Evolutionary conservation across 2,888 invertebrate genomes (phyloP).

Genomic region (Harmothoe impar): DNA sequence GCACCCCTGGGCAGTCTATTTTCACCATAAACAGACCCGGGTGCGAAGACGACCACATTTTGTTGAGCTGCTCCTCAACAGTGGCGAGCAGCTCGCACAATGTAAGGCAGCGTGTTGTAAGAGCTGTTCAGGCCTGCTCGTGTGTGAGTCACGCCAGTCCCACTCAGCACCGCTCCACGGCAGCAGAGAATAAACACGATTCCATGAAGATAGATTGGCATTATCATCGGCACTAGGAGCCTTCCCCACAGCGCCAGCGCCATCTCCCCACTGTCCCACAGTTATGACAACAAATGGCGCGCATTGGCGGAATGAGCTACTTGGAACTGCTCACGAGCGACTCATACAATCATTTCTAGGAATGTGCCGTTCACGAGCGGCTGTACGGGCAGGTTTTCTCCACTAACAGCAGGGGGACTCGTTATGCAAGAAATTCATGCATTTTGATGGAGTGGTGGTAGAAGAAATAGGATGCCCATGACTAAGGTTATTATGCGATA

Average conservation of each 20-base stretch:
- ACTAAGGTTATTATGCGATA: not conserved
- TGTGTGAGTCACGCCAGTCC: slow-evolving; percentile 51
- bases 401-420: not conserved
- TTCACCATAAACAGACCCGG: slow-evolving; percentile 44
- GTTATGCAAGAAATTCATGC: not conserved
- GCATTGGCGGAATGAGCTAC: not conserved
- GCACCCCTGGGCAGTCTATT: slow-evolving; percentile 30
- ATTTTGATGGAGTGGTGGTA: not conserved
- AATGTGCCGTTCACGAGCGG: slow-evolving; percentile 3
- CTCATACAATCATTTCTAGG: not conserved
- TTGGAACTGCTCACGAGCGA: not conserved
- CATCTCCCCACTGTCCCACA: slow-evolving; percentile 24
- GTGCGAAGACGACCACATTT: slow-evolving; percentile 38
- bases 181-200: slow-evolving; percentile 43
- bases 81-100: not conserved
- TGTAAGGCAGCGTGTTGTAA: not conserved
- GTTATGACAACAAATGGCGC: slow-evolving; percentile 36
- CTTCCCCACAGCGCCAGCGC: not conserved
- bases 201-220: slow-evolving; percentile 47
- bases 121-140: not conserved
- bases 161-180: not conserved
- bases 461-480: not conserved
- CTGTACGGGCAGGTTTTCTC: not conserved
- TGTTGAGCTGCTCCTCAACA: not conserved
- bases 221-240: slow-evolving; percentile 31